Evolutionary conservation across 2,113 vertebrate species (phyloP), one percentile per base, ranked within the genome.

Genomic region (Arothron firmamentum): DNA sequence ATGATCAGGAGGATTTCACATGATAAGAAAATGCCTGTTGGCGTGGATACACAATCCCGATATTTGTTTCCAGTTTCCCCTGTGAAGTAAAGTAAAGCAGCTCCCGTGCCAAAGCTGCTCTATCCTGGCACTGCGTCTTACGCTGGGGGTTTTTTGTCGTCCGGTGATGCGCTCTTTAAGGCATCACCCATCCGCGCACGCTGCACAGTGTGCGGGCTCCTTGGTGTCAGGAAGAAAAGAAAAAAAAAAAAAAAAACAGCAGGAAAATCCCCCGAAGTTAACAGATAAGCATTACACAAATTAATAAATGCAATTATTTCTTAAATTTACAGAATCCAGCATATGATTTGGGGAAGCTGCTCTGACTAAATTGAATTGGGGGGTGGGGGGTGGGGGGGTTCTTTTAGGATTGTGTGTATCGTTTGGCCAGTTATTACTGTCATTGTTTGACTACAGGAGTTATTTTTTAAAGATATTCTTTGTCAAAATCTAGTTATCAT

Each of bases 111-210:
- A 77, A 54, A 62, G 77, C 79, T 65, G 68, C 67, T 72, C 61
- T 85, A 4, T 56, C 52, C 74, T 70, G 70, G 48, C 70, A 15
- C 78, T 80, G 82, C 80, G 77, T 83, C 74, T 68, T 79, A 74
- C 77, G 28, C 74, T 55, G 80, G 65, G 70, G 25, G 57, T 75
- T 38, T 17, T 52, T 62, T 70, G 81, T 77, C 55, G 80, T 59
- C 75, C 79, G 72, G 69, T 79, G 77, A 85, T 82, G 85, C 80
- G 75, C 75, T 78, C 71, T 55, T 28, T 31, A 53, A 80, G 70
- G 77, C 68, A 76, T 79, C 75, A 78, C 69, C 75, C 73, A 70
- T 74, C 68, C 73, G 50, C 70, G 12, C 78, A 70, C 81, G 49
- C 68, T 11, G 56, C 76, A 49, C 66, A 67, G 65, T 65, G 74